Evolutionary conservation across 1,140 invertebrate species (phyloP), one percentile per base, ranked within the genome.

Genomic region (Cheumatopsyche charites): DNA sequence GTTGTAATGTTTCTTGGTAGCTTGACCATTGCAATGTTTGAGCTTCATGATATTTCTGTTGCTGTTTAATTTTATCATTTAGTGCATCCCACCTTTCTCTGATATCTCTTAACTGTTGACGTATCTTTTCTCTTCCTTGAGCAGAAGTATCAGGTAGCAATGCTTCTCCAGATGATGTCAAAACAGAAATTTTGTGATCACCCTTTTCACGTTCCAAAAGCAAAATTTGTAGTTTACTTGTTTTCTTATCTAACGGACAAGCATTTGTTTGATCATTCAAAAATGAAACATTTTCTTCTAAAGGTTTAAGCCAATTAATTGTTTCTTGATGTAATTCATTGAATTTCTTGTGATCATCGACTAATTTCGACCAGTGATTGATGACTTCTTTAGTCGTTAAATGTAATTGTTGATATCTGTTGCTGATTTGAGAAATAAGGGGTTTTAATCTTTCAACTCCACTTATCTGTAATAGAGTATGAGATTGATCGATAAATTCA

Each of bases 111-210:
- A 97, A 82, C 77, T 96, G 91, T 73, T 92, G 88, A 9, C 96
- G 86, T 43, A 98, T 91, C 41, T 88, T 90, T 81, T 98, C 96
- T 70, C 96, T 87, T 11, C 96, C 96, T 77, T 89, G 87, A 23
- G 94, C 91, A 2, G 95, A 93, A 3, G 96, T 98, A 80, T 97
- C 94, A 0, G 94, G 93, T 73, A 94, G 89, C 23, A 97, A 88
- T 79, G 92, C 91, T 78, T 98, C 96, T 3, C 93, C 94, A 13
- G 91, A 82, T 4, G 90, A 84, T 3, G 90, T 90, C 0, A 96
- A 78, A 13, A 88, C 86, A 25, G 87, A 87, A 45, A 97, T 86
- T 77, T 91, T 90, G 75, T 91, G 88, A 71, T 92, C 88, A 11
- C 91, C 92, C 80, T 95, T 91, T 73, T 97, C 94, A 71, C 89